phyloP scores from a whole-genome alignment of 2,888 invertebrate genomes.

The Acronicta leporina region DNA sequence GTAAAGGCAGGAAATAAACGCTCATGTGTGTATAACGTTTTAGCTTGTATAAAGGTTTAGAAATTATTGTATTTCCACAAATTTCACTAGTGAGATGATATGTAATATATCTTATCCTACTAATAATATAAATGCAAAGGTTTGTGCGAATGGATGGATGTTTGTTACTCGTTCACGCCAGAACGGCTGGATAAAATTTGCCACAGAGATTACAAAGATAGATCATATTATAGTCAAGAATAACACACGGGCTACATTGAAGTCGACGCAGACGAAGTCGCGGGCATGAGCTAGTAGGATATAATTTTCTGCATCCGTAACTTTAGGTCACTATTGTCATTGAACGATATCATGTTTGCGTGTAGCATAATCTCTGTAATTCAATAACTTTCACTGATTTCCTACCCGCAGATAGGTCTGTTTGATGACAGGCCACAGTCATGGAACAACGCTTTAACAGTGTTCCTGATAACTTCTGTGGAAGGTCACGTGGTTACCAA shows the following conservation, averaged over 20 bases:
- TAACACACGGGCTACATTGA: too few relatives aligned
- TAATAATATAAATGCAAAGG: too few relatives aligned
- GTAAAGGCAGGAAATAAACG: slow-evolving; percentile 32
- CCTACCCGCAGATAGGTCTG: slow-evolving; percentile 77
- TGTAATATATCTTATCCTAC: too few relatives aligned
- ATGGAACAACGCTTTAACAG: slow-evolving; percentile 80
- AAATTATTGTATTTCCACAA: slow-evolving; percentile 2
- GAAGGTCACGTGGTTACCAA: slow-evolving; percentile 86
- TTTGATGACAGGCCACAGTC: slow-evolving; percentile 74
- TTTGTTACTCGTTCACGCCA: too few relatives aligned
- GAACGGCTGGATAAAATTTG: too few relatives aligned
- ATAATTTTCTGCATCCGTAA: slow-evolving; percentile 2
- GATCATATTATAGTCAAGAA: too few relatives aligned
- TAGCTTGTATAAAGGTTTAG: slow-evolving; percentile 8
- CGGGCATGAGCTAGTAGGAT: too few relatives aligned
- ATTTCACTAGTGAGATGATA: neutral
- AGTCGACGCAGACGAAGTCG: too few relatives aligned
- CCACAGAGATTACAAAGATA: too few relatives aligned
- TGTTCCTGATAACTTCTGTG: slow-evolving; percentile 70
- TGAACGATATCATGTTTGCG: slow-evolving; percentile 2
- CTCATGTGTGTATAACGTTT: slow-evolving; percentile 32
- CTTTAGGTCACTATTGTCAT: slow-evolving; percentile 4
- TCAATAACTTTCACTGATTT: slow-evolving; percentile 11
- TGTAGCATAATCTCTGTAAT: slow-evolving; percentile 1
- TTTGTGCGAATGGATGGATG: too few relatives aligned